Base-by-base conservation (phyloP, 2,113 vertebrate species). In the Aspiorhynchus laticeps region DNA sequence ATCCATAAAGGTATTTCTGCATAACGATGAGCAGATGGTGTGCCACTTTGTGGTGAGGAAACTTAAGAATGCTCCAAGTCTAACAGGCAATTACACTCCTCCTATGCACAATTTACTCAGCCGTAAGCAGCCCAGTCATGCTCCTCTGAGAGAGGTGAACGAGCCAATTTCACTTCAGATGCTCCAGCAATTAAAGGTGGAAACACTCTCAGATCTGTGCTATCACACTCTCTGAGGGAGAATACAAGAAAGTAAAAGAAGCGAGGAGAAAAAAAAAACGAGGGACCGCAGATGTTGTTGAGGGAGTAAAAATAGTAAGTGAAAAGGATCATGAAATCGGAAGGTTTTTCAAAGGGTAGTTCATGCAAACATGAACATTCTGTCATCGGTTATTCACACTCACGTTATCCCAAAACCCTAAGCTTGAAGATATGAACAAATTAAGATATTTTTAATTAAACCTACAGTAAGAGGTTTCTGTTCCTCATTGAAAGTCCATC, bases 11-110 rank as follows among this genome's bases (percentile, higher is more conserved):
- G 79, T 81, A 61, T 81, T 81, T 63, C 56, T 65, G 79, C 79
- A 81, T 81, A 81, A 63, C 15, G 56, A 63, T 81, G 79, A 81
- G 79, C 79, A 81, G 79, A 81, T 81, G 56, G 79, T 81, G 36
- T 41, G 56, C 24, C 79, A 61, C 21, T 80, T 59, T 80, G 53
- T 80, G 53, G 19, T 53, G 79, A 43, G 36, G 79, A 81, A 81
- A 81, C 79, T 81, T 81, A 81, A 81, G 79, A 81, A 75, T 75
- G 73, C 38, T 75, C 38, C 38, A 65, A 81, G 56, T 81, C 79
- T 81, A 81, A 81, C 79, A 81, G 79, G 79, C 79, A 81, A 81
- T 81, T 81, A 81, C 79, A 81, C 56, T 81, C n/a, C 79, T 81
- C 56, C 79, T 81, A 63, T 81, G 79, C 79, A 65, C 79, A 81